Evolutionary conservation across 23 tunicate genomes (phyloP), one percentile per base, ranked within the genome.

Genomic region (Botrylloides violaceus): DNA sequence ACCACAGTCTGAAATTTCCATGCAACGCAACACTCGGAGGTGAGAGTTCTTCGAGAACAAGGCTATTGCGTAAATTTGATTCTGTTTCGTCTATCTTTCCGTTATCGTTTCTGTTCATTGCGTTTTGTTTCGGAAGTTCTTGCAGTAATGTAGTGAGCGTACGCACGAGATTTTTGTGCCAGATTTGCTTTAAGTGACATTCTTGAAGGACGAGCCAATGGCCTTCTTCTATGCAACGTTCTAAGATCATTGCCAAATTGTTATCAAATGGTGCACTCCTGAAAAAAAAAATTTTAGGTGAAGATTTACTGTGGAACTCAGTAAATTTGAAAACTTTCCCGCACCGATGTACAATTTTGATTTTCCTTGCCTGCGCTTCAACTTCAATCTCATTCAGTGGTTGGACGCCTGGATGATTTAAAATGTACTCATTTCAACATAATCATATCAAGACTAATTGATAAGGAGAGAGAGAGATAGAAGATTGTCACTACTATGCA

Each of bases 121-220:
- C 53, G 53, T 15, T 43, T 43, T 15, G 53, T n/a, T n/a, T n/a
- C 19, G 65, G 32, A n/a, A 15, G 15, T n/a, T n/a, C 19, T 18
- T 29, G 30, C 65, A 25, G 19, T 0, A 60, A 15, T n/a, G 65
- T 23, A 5, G 80, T 70, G 2, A 87, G 70, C 2, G 80, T 68
- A 32, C 76, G 63, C 15, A 87, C n/a, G 58, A 87, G 76, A 0
- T 80, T 62, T 3, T 25, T 60, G 0, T 84, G 74, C 95, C 95
- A 87, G 24, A 32, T 32, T 5, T 50, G 48, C 26, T 53, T 49
- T 5, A 80, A 65, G 24, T 87, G 79, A 66, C 95, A 87, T 37
- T 87, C 76, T 38, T 87, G 58, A 0, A 87, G 75, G 12, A 87
- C 36, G 60, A 87, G 64, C 95, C 95, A 87, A 39, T 66, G 70